These are phyloP conservation scores for Sebastes ruberrimus DNA, from an alignment of 2,797 vertebrate species.

Conservation along the genomic window DNA sequence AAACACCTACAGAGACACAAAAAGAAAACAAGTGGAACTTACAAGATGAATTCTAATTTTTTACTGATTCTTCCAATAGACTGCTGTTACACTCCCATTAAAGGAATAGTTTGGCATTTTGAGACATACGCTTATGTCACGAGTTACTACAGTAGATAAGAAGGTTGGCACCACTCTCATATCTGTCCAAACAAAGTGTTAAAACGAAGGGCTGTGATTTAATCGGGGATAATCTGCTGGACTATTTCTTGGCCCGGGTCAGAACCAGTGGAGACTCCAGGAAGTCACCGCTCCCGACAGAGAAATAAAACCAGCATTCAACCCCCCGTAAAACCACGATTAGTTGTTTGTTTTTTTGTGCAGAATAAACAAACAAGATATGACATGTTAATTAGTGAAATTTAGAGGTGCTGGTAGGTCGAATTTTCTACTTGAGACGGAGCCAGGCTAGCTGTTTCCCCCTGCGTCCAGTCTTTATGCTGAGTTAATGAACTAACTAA, in stretches of 20 bases:
- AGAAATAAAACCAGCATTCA: background rate
- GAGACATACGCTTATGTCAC: background rate
- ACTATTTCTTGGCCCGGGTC: background rate
- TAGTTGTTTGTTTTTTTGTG: background rate
- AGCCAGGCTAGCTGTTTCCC: background rate
- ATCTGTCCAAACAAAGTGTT: background rate
- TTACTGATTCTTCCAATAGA: background rate
- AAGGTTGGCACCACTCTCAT: background rate
- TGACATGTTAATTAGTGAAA: background rate
- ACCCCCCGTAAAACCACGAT: background rate
- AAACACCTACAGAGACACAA: conserved; percentile 84
- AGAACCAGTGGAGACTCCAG: no score
- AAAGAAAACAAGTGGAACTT: background rate
- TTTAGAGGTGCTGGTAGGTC: no score
- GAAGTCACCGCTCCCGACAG: background rate
- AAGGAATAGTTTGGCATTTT: background rate
- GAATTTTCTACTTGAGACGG: background rate
- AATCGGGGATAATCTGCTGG: background rate
- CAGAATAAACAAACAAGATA: background rate
- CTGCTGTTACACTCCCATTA: background rate
- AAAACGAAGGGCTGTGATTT: background rate
- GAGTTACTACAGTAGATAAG: background rate
- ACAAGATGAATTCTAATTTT: background rate
- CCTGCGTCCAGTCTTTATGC: no score
- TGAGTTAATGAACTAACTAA: background rate